Evolutionary conservation across 2,113 vertebrate genomes (phyloP).

Genomic region (Carettochelys insculpta): DNA sequence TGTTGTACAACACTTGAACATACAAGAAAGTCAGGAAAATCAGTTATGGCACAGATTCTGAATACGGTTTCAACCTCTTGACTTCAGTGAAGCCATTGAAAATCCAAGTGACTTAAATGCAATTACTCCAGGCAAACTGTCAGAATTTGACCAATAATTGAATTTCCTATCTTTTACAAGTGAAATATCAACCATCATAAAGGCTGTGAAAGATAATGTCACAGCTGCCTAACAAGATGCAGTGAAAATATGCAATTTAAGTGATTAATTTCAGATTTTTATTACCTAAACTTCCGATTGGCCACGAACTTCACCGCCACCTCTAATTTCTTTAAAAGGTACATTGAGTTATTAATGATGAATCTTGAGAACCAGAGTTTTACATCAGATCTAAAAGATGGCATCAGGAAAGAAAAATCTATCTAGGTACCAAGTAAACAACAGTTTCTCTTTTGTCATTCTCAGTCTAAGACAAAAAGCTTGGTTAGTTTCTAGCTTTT

Average conservation of each 20-base stretch:
- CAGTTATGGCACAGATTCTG: neutral
- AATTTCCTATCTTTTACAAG: neutral
- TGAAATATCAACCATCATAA: neutral
- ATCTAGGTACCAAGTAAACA: neutral
- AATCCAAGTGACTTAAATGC: neutral
- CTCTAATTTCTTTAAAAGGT: neutral
- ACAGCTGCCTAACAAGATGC: neutral
- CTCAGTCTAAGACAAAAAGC: fast-evolving
- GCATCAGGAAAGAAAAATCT: neutral
- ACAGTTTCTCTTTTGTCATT: neutral
- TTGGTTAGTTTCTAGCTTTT: neutral
- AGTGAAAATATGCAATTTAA: neutral
- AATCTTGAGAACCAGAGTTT: neutral
- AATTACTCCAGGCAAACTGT: neutral
- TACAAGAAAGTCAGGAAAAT: slow-evolving; percentile 28
- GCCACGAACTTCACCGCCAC: neutral
- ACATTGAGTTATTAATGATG: neutral
- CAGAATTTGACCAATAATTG: neutral
- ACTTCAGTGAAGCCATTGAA: neutral
- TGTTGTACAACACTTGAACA: neutral
- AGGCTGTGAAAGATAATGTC: neutral
- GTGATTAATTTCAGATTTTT: neutral
- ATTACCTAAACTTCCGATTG: neutral
- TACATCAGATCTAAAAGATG: neutral
- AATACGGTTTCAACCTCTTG: neutral